These are phyloP conservation scores for Xylocopa sonorina DNA, from an alignment of 1,140 invertebrate species.

Conservation along the genomic window DNA sequence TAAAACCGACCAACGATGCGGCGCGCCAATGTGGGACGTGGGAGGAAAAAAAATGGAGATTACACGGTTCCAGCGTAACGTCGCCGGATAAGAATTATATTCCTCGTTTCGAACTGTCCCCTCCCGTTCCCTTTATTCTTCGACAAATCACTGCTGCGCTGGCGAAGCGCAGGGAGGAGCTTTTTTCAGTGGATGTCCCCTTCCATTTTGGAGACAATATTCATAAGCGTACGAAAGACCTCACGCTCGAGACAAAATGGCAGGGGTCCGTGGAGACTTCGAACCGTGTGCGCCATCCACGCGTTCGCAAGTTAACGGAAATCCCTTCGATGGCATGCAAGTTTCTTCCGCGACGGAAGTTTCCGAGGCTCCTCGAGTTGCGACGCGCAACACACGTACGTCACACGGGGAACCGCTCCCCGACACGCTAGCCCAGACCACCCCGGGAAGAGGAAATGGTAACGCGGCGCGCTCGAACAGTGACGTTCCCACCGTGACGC, in stretches of 20 bases:
- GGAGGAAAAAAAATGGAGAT: not conserved
- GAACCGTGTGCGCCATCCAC: slow-evolving; percentile 15
- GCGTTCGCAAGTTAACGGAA: slow-evolving; percentile 50
- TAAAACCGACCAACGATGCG: not conserved
- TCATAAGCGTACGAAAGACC: slow-evolving; percentile 20
- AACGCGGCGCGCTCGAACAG: not conserved
- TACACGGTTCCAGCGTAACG: not conserved
- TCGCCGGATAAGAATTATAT: not conserved
- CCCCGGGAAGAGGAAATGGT: not conserved
- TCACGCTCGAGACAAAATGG: slow-evolving; percentile 16
- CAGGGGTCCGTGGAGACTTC: slow-evolving; percentile 43
- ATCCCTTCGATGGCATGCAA: slow-evolving; percentile 39
- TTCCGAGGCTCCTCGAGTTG: slow-evolving; percentile 42
- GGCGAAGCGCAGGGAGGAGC: too few relatives aligned
- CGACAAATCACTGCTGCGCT: not conserved
- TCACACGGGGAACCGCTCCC: not conserved
- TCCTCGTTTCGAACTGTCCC: not conserved
- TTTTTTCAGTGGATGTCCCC: not conserved
- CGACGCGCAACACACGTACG: slow-evolving; percentile 7
- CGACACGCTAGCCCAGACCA: too few relatives aligned
- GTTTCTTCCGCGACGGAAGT: slow-evolving; percentile 44
- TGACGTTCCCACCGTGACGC: not conserved
- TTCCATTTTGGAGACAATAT: not conserved
- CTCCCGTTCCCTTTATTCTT: not conserved
- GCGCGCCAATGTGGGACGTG: too few relatives aligned